phyloP scores from a whole-genome alignment of 2,113 vertebrate genomes.

The Emberiza fucata region DNA sequence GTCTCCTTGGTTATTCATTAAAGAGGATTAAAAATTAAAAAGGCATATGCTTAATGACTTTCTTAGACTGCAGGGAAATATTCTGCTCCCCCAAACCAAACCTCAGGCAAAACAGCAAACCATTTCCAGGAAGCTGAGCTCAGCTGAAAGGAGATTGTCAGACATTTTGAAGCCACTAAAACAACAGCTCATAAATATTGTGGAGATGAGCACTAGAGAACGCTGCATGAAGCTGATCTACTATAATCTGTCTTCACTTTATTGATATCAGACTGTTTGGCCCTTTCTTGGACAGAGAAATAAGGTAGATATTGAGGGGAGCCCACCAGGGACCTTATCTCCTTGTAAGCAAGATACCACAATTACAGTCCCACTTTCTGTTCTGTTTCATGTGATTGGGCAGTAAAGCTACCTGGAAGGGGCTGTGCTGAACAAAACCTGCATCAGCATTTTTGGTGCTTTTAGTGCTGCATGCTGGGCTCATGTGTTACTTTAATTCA shows the following conservation, averaged over 20 bases:
- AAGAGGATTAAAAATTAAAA: conserved; percentile 22
- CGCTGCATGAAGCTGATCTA: not conserved
- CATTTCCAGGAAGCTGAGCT: conserved; percentile 18
- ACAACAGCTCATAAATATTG: not conserved
- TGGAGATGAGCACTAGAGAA: not conserved
- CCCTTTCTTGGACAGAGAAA: not conserved
- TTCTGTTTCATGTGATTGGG: not conserved
- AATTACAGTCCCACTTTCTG: not conserved
- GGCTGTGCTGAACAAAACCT: not conserved
- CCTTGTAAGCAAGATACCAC: not conserved
- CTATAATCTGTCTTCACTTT: not conserved
- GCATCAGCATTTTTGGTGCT: not conserved
- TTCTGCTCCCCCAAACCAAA: not conserved
- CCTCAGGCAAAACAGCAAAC: not conserved
- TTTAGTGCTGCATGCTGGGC: not conserved
- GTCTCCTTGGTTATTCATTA: not conserved
- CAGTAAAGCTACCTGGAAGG: not conserved
- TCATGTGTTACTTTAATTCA: not conserved
- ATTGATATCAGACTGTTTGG: not conserved
- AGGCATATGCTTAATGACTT: not conserved
- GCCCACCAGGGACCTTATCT: not conserved
- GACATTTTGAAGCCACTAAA: not conserved
- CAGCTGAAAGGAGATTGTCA: not conserved
- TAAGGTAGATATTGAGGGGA: not conserved
- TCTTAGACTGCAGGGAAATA: not conserved